Conservation (phyloP, 2,888 invertebrate species). For the Cryptocephalus moraei region DNA sequence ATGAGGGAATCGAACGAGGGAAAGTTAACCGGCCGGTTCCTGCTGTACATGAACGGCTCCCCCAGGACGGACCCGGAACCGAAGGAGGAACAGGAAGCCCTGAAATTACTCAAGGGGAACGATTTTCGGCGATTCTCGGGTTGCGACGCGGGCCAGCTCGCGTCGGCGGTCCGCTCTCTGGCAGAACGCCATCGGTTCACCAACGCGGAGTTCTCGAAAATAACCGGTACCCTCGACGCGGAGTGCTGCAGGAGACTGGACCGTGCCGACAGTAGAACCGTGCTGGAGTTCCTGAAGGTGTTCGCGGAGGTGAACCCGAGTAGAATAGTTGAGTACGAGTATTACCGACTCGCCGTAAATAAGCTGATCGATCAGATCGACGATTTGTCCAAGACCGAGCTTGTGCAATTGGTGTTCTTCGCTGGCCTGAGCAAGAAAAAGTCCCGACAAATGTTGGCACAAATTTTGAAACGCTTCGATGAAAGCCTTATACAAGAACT, state of each 20-base stretch:
- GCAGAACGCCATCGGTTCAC: conserved; percentile 6
- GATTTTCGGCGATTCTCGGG: conserved; percentile 7
- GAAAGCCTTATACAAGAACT: conserved; percentile 19
- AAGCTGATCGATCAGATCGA: conserved; percentile 19
- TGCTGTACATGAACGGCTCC: conserved; percentile 17
- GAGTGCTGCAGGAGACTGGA: conserved; percentile 27
- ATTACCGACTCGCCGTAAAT: conserved; percentile 26
- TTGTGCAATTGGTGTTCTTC: conserved; percentile 34
- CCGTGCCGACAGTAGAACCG: conserved; percentile 18
- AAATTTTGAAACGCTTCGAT: conserved; percentile 25
- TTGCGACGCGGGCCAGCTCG: conserved; percentile 11
- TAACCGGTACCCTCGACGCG: conserved; percentile 26
- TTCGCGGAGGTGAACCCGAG: conserved; percentile 28
- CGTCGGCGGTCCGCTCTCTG: conserved; percentile 10
- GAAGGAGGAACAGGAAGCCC: background rate
- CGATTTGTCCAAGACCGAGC: conserved; percentile 24
- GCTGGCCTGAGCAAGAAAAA: conserved; percentile 32
- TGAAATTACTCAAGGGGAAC: conserved; percentile 3
- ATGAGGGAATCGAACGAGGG: conserved; percentile 7
- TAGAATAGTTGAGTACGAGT: conserved; percentile 25
- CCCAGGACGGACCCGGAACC: conserved; percentile 4
- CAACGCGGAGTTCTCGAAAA: conserved; percentile 16
- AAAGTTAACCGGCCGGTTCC: conserved; percentile 23
- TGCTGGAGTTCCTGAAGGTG: conserved; percentile 25
- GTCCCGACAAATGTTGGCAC: conserved; percentile 22